phyloP scores from a whole-genome alignment of 2,113 vertebrate species.

The Blennius ocellaris region DNA sequence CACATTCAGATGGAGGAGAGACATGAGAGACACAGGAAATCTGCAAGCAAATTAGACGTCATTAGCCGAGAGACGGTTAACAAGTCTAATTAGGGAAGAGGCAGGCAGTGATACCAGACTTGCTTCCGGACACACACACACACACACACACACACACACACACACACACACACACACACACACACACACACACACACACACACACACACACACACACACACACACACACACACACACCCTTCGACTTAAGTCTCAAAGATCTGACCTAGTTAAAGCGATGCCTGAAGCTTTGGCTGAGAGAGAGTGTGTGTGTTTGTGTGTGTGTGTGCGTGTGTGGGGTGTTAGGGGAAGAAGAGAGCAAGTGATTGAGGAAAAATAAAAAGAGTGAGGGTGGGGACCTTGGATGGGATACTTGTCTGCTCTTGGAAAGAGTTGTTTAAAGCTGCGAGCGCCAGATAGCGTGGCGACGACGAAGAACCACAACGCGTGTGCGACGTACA shows the following conservation, averaged over 20 bases:
- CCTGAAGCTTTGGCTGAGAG: constrained; percentile 56
- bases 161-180: constrained; percentile 16
- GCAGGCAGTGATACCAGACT: constrained; percentile 70
- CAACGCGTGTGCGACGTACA: background rate
- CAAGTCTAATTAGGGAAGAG: constrained; percentile 74
- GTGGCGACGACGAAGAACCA: constrained; percentile 14
- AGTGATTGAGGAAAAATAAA: constrained; percentile 66
- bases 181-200: constrained; percentile 9
- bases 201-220: constrained; percentile 37
- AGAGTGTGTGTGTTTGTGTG: no score
- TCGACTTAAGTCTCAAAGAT: constrained; percentile 72
- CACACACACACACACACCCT: no score
- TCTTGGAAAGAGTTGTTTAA: constrained; percentile 50
- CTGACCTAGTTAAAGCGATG: constrained; percentile 77
- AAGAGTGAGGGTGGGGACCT: constrained; percentile 55
- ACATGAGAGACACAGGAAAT: constrained; percentile 68
- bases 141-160: constrained; percentile 27
- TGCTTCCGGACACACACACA: constrained; percentile 53
- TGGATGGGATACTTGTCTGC: constrained; percentile 57
- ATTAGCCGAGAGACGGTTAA: constrained; percentile 71
- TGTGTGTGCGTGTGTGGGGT: no score
- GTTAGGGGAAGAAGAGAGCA: constrained; percentile 35
- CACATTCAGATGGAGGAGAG: constrained; percentile 57
- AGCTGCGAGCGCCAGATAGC: constrained; percentile 43
- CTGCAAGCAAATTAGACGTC: constrained; percentile 75